These are phyloP conservation scores for Ellobium chinense DNA, from an alignment of 2,888 invertebrate genomes.

Conservation along the genomic window DNA sequence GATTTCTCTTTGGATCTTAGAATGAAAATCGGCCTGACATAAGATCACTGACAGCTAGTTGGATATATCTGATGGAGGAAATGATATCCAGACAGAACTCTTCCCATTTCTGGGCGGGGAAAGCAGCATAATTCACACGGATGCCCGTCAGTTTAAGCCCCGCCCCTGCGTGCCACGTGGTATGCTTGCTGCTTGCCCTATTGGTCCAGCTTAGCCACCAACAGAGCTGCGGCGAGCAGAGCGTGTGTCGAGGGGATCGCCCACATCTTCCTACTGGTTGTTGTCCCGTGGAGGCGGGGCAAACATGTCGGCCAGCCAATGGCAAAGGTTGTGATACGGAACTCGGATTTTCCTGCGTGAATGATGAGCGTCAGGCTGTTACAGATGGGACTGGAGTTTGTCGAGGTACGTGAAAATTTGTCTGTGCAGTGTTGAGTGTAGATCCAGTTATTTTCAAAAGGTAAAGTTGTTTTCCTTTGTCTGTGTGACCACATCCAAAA, in stretches of 20 bases:
- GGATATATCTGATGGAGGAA: too few relatives aligned
- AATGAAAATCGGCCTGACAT: too few relatives aligned
- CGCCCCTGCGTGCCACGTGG: slow-evolving; percentile 24
- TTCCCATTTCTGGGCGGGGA: neutral
- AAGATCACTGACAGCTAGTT: too few relatives aligned
- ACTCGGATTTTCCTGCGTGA: slow-evolving; percentile 22
- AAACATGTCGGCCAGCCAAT: slow-evolving; percentile 25
- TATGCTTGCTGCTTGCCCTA: slow-evolving; percentile 9
- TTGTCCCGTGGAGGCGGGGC: slow-evolving; percentile 37
- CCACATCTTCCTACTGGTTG: slow-evolving; percentile 32
- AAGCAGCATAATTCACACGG: slow-evolving; percentile 6
- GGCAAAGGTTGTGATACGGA: slow-evolving; percentile 16
- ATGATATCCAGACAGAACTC: too few relatives aligned
- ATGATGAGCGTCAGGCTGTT: neutral
- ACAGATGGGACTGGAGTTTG: neutral
- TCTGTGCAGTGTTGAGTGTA: too few relatives aligned
- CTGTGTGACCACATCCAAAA: too few relatives aligned
- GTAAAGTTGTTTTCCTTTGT: too few relatives aligned
- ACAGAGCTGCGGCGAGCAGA: neutral
- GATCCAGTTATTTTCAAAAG: too few relatives aligned
- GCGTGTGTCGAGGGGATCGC: slow-evolving; percentile 24
- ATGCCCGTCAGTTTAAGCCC: slow-evolving; percentile 1
- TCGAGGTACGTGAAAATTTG: slow-evolving; percentile 38
- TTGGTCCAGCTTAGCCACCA: slow-evolving; percentile 4
- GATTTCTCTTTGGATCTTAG: too few relatives aligned